These are phyloP conservation scores for Diadromus collaris DNA, from an alignment of 2,888 invertebrate genomes.

Conservation along the genomic window DNA sequence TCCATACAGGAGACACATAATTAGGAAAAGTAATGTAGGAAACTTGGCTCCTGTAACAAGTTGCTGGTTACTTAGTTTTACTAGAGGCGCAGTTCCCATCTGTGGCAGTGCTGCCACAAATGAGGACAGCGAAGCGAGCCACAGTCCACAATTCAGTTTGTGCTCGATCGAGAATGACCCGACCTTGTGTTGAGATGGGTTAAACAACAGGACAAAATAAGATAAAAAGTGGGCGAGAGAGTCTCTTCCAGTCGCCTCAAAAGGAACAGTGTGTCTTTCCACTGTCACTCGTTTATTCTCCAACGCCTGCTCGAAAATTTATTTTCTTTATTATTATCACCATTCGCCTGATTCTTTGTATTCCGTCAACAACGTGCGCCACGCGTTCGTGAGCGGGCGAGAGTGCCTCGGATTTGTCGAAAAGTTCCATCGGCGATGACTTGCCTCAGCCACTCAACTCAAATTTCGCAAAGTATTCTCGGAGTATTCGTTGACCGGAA, in stretches of 20 bases:
- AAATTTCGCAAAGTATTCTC: constrained; percentile 8
- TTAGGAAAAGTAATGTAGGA: too few relatives aligned
- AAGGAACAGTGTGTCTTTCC: constrained; percentile 44
- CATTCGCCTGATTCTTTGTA: neutral
- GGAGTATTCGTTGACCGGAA: neutral
- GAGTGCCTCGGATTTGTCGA: neutral
- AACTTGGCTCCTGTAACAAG: too few relatives aligned
- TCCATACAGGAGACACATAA: too few relatives aligned
- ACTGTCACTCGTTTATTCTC: constrained; percentile 21
- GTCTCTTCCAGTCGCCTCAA: constrained; percentile 22
- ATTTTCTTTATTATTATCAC: constrained; percentile 31
- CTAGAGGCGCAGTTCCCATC: too few relatives aligned
- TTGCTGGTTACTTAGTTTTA: too few relatives aligned
- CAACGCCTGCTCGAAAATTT: constrained; percentile 19
- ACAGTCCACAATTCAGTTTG: constrained; percentile 42
- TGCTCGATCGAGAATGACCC: constrained; percentile 43
- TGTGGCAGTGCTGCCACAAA: constrained; percentile 53
- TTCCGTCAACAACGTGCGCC: constrained; percentile 42
- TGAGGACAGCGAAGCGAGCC: constrained; percentile 44
- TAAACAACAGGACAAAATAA: constrained; percentile 17
- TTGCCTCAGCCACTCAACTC: constrained; percentile 9
- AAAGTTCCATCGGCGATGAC: neutral
- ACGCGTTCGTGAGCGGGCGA: constrained; percentile 26
- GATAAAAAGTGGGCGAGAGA: constrained; percentile 9
- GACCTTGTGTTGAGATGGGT: constrained; percentile 53